phyloP scores from a whole-genome alignment of 2,113 vertebrate genomes.

The Tachysurus fulvidraco region DNA sequence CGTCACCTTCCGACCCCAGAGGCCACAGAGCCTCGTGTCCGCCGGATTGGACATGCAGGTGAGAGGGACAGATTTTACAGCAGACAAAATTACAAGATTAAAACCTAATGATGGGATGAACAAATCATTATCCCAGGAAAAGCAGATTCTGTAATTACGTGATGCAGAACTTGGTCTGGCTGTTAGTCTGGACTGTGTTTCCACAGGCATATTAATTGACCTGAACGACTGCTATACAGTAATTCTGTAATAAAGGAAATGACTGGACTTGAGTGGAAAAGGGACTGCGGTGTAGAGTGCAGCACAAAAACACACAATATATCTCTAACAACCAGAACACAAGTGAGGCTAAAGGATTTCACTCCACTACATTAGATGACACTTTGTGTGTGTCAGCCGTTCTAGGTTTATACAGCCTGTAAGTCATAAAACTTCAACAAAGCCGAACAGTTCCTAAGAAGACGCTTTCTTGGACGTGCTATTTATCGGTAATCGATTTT shows the following conservation, averaged over 20 bases:
- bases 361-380: neutral
- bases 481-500: neutral
- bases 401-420: neutral
- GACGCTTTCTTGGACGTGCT: neutral
- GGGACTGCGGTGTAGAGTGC: too few relatives aligned
- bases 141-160: neutral
- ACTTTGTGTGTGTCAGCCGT: neutral
- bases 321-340: neutral
- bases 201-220: neutral
- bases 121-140: neutral
- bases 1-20: constrained; percentile 85
- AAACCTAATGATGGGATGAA: neutral
- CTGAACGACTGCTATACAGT: neutral
- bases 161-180: neutral
- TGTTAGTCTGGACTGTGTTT: neutral
- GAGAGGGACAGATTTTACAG: neutral
- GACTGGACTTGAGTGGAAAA: neutral
- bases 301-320: neutral
- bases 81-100: neutral
- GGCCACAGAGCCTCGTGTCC: constrained; percentile 89
- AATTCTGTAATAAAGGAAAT: neutral
- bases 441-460: neutral
- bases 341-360: neutral
- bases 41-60: constrained; percentile 98
- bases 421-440: neutral